Percentiles rank a stretch among this genome's conserved stretches.
These are phyloP conservation scores for Hypomecis punctinalis DNA, from an alignment of 2,888 invertebrate species.

Conservation along the genomic window DNA sequence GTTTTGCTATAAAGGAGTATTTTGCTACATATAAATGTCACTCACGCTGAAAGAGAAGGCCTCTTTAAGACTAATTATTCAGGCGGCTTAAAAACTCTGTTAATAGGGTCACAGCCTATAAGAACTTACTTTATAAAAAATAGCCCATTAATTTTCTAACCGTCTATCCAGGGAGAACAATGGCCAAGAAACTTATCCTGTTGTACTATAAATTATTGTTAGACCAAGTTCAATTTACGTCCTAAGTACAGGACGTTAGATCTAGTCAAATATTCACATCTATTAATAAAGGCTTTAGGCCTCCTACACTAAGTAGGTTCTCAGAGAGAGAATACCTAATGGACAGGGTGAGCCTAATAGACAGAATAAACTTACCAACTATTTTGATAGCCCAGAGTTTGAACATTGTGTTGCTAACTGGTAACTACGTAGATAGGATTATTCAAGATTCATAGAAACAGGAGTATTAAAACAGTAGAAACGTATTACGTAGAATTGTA, in stretches of 20 bases:
- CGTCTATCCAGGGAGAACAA: background rate
- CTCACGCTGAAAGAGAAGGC: too few species aligned
- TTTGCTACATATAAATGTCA: too few species aligned
- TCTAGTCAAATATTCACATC: slow-evolving; percentile 8
- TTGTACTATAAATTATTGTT: background rate
- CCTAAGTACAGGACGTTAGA: slow-evolving; percentile 1
- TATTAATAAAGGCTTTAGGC: background rate
- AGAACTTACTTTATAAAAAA: too few species aligned
- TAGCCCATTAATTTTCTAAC: too few species aligned
- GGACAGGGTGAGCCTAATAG: background rate
- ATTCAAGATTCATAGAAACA: background rate
- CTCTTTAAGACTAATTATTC: too few species aligned
- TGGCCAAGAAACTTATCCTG: background rate
- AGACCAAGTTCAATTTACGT: slow-evolving; percentile 7
- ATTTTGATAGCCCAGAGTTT: background rate
- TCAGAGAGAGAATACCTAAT: slow-evolving; percentile 1
- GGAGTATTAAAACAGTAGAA: background rate
- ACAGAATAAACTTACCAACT: background rate
- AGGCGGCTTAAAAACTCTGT: too few species aligned
- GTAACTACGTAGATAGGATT: background rate
- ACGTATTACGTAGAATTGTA: background rate
- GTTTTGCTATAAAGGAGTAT: too few species aligned
- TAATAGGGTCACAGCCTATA: too few species aligned
- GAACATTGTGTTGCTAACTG: background rate
- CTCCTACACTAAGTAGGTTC: background rate